Evolutionary conservation across 2,888 invertebrate genomes (phyloP).

Genomic region (Drosophila kanekoi): DNA sequence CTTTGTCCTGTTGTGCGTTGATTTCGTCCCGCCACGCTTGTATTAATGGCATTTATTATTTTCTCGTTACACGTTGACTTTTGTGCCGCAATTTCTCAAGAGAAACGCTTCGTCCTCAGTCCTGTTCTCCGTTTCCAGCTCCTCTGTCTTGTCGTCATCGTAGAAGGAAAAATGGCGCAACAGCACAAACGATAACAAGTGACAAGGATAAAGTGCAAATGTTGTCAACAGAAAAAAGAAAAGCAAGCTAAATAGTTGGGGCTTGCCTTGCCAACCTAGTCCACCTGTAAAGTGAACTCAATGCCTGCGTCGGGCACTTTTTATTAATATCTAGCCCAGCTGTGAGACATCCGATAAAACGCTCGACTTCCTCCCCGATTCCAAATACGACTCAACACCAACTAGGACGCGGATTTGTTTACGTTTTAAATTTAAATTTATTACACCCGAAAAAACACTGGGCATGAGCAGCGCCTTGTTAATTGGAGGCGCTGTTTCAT

Average conservation of each 20-base stretch:
- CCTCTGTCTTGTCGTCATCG: conserved; percentile 37
- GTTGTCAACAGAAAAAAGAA: conserved; percentile 59
- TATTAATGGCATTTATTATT: conserved; percentile 84
- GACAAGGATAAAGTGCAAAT: conserved; percentile 80
- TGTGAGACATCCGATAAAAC: conserved; percentile 67
- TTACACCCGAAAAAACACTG: conserved; percentile 48
- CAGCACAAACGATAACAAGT: conserved; percentile 72
- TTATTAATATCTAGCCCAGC: conserved; percentile 64
- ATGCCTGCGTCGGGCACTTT: conserved; percentile 40
- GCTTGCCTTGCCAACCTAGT: conserved; percentile 30
- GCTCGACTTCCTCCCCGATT: conserved; percentile 30
- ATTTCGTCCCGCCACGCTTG: conserved; percentile 46
- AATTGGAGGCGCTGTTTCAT: conserved; percentile 65
- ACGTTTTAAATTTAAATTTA: conserved; percentile 80
- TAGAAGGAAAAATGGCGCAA: conserved; percentile 54
- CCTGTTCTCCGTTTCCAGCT: background rate
- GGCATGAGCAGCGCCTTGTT: conserved; percentile 44
- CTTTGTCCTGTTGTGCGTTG: conserved; percentile 27
- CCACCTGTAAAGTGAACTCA: conserved; percentile 20
- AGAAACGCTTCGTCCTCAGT: conserved; percentile 28
- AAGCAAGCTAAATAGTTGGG: conserved; percentile 52
- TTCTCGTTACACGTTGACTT: conserved; percentile 83
- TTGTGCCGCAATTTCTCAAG: conserved; percentile 81
- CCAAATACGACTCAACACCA: conserved; percentile 16
- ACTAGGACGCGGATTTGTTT: conserved; percentile 57